These are phyloP conservation scores for Zosterops hypoxanthus DNA, from an alignment of 2,113 vertebrate species.

Conservation along the genomic window DNA sequence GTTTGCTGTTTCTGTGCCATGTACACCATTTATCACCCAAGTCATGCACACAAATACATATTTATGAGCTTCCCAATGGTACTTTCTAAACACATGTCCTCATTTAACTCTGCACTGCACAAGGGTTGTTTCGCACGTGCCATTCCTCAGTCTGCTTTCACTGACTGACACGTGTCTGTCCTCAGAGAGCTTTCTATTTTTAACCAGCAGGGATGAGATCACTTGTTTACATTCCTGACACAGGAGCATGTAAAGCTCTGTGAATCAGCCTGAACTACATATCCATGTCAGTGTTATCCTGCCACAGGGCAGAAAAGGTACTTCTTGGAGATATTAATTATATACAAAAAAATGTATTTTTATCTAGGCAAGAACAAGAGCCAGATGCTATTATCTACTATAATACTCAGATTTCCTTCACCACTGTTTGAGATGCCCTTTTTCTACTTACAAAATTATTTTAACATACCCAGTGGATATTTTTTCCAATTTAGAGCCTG, in stretches of 20 bases:
- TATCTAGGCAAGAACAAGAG: not conserved
- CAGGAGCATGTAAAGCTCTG: not conserved
- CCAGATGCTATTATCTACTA: not conserved
- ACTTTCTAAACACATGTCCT: not conserved
- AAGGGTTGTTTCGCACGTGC: not conserved
- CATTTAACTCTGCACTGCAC: not conserved
- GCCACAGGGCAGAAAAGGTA: not conserved
- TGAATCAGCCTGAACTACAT: not conserved
- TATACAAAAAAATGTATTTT: not conserved
- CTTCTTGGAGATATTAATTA: not conserved
- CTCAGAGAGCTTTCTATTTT: not conserved
- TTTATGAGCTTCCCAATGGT: not conserved
- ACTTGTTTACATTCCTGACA: not conserved
- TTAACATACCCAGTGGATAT: not conserved
- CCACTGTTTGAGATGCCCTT: not conserved
- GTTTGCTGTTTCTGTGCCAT: not conserved
- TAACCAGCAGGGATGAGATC: not conserved
- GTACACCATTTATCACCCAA: not conserved
- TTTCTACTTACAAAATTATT: not conserved
- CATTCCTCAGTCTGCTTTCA: not conserved
- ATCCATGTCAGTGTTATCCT: not conserved
- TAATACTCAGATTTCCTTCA: not conserved
- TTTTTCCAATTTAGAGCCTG: not conserved
- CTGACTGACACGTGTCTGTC: not conserved
- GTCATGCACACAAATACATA: not conserved